Percentiles rank a stretch among this genome's conserved stretches.
Evolutionary conservation across 92 coral and sea anemone species (phyloP).

Genomic region (Epizoanthus illoricatus): DNA sequence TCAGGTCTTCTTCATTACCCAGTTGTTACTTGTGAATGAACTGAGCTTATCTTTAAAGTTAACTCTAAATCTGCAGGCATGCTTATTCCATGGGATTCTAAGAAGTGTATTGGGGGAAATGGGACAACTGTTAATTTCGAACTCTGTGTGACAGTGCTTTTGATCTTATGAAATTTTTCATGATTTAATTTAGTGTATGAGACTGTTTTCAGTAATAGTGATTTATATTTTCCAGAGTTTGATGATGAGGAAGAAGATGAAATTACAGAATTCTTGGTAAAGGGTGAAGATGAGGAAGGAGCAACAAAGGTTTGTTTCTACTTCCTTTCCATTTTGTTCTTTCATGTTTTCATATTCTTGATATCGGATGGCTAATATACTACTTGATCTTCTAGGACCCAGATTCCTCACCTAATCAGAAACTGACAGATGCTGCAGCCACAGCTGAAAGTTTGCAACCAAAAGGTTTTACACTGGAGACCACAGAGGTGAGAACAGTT

Average conservation of each 20-base stretch:
- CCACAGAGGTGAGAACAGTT: slow-evolving; percentile 75
- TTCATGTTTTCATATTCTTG: neutral
- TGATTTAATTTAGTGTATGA: no score
- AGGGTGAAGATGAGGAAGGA: slow-evolving; percentile 9
- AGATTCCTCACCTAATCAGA: slow-evolving; percentile 85
- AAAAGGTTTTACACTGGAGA: slow-evolving; percentile 93
- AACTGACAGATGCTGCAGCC: slow-evolving; percentile 96
- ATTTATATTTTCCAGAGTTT: slow-evolving; percentile 48
- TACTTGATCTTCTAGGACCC: slow-evolving; percentile 40
- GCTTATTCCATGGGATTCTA: no score
- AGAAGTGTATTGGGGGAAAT: no score
- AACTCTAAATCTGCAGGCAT: no score
- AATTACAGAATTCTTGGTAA: slow-evolving; percentile 51
- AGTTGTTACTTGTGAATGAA: no score
- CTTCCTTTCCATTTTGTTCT: neutral
- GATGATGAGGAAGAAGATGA: slow-evolving; percentile 83
- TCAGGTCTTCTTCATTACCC: no score
- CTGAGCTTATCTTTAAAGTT: no score
- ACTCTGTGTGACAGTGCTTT: no score
- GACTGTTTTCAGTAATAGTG: neutral
- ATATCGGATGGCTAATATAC: neutral
- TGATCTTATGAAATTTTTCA: no score
- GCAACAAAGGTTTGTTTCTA: slow-evolving; percentile 16
- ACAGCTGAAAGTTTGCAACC: slow-evolving; percentile 99
- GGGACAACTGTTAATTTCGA: no score